A percentile compares a stretch with the other conserved stretches of the same genome.
These are phyloP conservation scores for Mesodorylaimus sp. DNA, from an alignment of 2,888 invertebrate species.

Conservation along the genomic window DNA sequence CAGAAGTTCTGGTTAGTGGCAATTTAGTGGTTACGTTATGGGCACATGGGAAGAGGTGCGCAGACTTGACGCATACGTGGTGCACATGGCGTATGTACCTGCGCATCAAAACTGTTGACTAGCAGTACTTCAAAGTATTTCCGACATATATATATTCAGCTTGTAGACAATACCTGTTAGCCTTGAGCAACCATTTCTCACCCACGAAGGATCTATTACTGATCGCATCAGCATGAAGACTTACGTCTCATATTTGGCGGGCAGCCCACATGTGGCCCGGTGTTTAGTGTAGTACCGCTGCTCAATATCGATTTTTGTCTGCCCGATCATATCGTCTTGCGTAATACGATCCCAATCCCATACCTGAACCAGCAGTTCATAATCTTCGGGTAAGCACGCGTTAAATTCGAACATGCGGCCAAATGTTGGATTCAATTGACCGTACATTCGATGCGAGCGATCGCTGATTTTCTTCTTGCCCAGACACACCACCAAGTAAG, in stretches of 20 bases:
- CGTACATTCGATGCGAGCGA: slow-evolving; percentile 70
- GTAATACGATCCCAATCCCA: slow-evolving; percentile 76
- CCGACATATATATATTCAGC: too few species aligned
- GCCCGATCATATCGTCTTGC: slow-evolving; percentile 71
- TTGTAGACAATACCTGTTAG: too few species aligned
- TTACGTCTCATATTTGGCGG: slow-evolving; percentile 64
- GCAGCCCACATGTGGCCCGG: slow-evolving; percentile 63
- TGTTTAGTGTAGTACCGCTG: slow-evolving; percentile 76
- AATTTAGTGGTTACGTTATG: too few species aligned
- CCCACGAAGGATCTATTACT: too few species aligned
- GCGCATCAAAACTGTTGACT: too few species aligned
- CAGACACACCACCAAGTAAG: slow-evolving; percentile 61
- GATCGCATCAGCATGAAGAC: too few species aligned
- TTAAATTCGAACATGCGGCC: slow-evolving; percentile 72
- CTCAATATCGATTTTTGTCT: slow-evolving; percentile 73
- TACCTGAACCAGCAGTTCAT: slow-evolving; percentile 61
- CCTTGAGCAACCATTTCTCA: too few species aligned
- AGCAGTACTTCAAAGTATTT: too few species aligned
- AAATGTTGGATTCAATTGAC: slow-evolving; percentile 75
- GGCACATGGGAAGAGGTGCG: too few species aligned
- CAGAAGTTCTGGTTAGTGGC: too few species aligned
- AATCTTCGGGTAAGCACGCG: slow-evolving; percentile 76
- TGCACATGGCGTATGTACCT: too few species aligned
- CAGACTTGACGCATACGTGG: too few species aligned
- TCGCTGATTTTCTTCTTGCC: slow-evolving; percentile 63